These are phyloP conservation scores for Torymus aiolomorphi DNA, from an alignment of 2,888 invertebrate species.

Conservation along the genomic window DNA sequence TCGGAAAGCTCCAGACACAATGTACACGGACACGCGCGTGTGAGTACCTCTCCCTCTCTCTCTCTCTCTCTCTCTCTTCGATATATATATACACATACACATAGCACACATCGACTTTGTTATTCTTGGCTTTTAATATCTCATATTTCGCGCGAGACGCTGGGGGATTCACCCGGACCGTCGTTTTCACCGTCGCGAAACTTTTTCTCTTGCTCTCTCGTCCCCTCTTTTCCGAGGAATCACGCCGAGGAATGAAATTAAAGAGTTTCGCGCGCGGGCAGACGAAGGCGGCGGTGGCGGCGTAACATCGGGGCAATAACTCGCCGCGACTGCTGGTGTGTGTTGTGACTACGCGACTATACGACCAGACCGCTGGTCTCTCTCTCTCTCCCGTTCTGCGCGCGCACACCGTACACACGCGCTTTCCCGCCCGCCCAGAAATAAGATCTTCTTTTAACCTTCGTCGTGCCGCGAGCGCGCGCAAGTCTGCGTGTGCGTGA, in stretches of 20 bases:
- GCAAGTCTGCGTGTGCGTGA: too few species aligned
- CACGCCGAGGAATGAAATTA: constrained; percentile 51
- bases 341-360: constrained; percentile 70
- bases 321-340: constrained; percentile 58
- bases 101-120: constrained; percentile 51
- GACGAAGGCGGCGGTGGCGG: constrained; percentile 33
- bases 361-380: constrained; percentile 72
- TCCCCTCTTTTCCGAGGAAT: constrained; percentile 30
- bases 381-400: constrained; percentile 59
- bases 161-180: constrained; percentile 26
- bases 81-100: too few species aligned
- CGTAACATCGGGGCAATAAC: constrained; percentile 64
- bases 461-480: background rate
- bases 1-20: constrained; percentile 52
- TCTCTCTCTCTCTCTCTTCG: too few species aligned
- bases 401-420: background rate
- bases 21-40: constrained; percentile 41
- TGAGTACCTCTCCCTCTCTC: background rate
- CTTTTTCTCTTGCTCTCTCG: constrained; percentile 34
- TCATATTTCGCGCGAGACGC: constrained; percentile 55
- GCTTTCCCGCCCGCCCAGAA: constrained; percentile 33
- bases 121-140: constrained; percentile 60
- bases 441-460: constrained; percentile 58
- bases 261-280: constrained; percentile 38
- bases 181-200: constrained; percentile 28